Conservation (phyloP, 2,888 invertebrate genomes). For the Leucophenga montana region DNA sequence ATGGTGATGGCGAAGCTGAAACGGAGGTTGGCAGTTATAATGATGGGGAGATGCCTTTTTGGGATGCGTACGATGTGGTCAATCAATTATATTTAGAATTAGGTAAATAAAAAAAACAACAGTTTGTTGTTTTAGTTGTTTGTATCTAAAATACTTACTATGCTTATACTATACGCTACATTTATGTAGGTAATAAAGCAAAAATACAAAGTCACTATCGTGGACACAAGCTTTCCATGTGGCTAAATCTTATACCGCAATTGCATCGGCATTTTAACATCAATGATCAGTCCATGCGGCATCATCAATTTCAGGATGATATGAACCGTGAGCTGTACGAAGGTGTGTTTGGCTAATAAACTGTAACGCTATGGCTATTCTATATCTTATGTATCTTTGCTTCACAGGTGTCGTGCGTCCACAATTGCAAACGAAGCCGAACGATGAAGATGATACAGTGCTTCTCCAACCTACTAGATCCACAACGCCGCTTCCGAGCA, state of each 20-base stretch:
- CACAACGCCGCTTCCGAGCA: conserved; percentile 54
- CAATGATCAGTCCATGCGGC: conserved; percentile 87
- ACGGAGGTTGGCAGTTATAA: conserved; percentile 53
- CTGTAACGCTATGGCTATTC: neutral
- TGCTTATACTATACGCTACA: too few species aligned
- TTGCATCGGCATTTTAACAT: conserved; percentile 87
- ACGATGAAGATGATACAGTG: conserved; percentile 60
- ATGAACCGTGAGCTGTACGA: conserved; percentile 78
- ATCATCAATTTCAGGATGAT: conserved; percentile 90
- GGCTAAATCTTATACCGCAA: conserved; percentile 92
- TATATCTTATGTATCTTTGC: neutral
- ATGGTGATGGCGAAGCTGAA: conserved; percentile 39
- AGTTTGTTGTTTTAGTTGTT: too few species aligned
- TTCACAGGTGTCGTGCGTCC: conserved; percentile 82
- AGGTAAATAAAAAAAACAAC: conserved; percentile 77
- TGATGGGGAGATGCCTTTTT: conserved; percentile 78
- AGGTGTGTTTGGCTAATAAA: conserved; percentile 74
- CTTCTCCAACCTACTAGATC: conserved; percentile 67
- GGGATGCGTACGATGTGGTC: conserved; percentile 93
- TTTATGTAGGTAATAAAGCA: conserved; percentile 77
- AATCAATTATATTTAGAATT: conserved; percentile 91
- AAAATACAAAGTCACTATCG: conserved; percentile 92
- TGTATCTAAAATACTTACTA: neutral
- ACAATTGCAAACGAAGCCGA: conserved; percentile 75
- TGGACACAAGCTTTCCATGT: conserved; percentile 94